Evolutionary conservation across 2,113 vertebrate species (phyloP).

Genomic region (Paramormyrops kingsleyae): DNA sequence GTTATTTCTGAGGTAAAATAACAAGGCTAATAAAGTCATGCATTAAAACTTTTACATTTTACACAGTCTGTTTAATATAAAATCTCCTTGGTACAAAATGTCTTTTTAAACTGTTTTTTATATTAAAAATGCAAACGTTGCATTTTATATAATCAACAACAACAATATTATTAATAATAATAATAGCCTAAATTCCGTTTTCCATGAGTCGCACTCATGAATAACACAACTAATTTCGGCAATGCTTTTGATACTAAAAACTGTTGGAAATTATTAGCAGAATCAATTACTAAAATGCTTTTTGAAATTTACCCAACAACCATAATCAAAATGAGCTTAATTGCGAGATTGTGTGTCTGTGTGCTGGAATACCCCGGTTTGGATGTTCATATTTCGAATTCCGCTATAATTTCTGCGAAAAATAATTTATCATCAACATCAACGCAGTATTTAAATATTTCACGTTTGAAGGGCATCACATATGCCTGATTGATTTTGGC

Average conservation of each 20-base stretch:
- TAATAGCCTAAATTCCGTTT: not conserved
- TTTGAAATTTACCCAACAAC: not conserved
- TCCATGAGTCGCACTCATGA: not conserved
- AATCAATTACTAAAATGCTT: not conserved
- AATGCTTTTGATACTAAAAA: not conserved
- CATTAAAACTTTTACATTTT: not conserved
- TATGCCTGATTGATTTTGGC: not conserved
- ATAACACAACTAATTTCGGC: not conserved
- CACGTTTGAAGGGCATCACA: not conserved
- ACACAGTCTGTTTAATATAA: not conserved
- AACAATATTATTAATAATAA: not conserved
- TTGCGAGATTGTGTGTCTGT: not conserved
- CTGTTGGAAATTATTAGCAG: not conserved
- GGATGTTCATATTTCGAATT: not conserved
- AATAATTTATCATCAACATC: not conserved
- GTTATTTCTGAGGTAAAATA: not conserved
- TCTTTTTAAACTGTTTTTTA: not conserved
- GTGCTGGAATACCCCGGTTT: not conserved
- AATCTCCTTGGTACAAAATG: not conserved
- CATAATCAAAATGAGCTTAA: not conserved
- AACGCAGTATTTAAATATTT: not conserved
- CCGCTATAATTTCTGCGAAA: not conserved
- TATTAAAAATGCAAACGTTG: not conserved
- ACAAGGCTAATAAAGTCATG: not conserved
- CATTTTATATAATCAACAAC: not conserved